These are phyloP conservation scores for Genyomyrus donnyi DNA, from an alignment of 2,113 vertebrate species.

Conservation along the genomic window DNA sequence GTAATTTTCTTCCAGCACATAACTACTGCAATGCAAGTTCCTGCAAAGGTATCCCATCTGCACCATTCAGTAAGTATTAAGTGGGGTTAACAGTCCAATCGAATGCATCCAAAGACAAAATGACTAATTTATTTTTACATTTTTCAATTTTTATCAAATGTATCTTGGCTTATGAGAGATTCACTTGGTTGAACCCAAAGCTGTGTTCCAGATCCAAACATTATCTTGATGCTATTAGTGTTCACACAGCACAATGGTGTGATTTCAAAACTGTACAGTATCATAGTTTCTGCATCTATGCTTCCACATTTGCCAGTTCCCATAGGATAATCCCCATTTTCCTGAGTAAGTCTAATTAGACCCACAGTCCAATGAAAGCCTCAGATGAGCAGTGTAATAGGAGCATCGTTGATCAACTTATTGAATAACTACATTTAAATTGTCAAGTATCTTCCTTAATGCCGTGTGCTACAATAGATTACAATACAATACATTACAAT, in stretches of 20 bases:
- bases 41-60: neutral
- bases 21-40: neutral
- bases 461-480: neutral
- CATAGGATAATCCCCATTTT: neutral
- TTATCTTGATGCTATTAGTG: slow-evolving; percentile 22
- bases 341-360: neutral
- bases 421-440: neutral
- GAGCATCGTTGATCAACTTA: neutral
- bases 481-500: no score
- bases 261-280: neutral
- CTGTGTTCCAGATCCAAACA: slow-evolving; percentile 32
- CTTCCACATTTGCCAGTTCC: neutral
- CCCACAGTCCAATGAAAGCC: neutral
- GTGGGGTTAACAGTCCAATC: neutral
- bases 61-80: neutral
- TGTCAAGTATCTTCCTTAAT: neutral
- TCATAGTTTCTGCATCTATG: neutral
- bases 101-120: neutral
- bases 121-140: neutral
- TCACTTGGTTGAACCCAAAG: slow-evolving; percentile 25
- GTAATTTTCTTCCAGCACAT: neutral
- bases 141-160: neutral
- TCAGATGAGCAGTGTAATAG: neutral
- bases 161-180: neutral
- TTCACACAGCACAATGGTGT: slow-evolving; percentile 23